Evolutionary conservation across 1,140 invertebrate genomes (phyloP).

Genomic region (Phenacoccus solenopsis): DNA sequence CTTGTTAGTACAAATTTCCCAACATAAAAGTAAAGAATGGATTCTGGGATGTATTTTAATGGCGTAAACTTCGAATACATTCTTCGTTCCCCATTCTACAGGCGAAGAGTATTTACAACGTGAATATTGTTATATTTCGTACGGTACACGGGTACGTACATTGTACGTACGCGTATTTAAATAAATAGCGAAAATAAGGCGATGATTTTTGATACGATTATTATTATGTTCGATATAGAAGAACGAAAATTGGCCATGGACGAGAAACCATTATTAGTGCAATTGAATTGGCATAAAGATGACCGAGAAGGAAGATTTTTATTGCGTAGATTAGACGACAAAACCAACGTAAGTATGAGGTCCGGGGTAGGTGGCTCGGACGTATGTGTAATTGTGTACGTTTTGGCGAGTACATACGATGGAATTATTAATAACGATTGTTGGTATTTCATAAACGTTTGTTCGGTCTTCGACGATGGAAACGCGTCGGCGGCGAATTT

Average conservation of each 20-base stretch:
- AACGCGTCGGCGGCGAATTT: too few relatives aligned
- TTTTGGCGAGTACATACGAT: too few relatives aligned
- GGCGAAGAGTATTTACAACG: background rate
- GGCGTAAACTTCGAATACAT: background rate
- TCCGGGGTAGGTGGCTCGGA: too few relatives aligned
- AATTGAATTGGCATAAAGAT: constrained; percentile 97
- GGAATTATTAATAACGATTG: too few relatives aligned
- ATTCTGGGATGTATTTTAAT: constrained; percentile 6
- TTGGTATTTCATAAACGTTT: too few relatives aligned
- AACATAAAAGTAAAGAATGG: background rate
- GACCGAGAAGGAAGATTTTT: constrained; percentile 95
- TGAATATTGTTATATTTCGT: background rate
- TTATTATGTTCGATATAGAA: constrained; percentile 50
- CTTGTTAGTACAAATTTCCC: background rate
- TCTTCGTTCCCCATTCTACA: constrained; percentile 14
- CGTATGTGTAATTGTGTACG: too few relatives aligned
- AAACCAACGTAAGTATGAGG: constrained; percentile 47
- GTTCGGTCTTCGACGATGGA: too few relatives aligned
- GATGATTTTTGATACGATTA: constrained; percentile 19
- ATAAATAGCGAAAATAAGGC: too few relatives aligned
- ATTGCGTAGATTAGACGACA: constrained; percentile 74
- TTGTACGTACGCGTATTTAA: too few relatives aligned
- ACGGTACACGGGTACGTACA: too few relatives aligned
- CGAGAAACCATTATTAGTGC: constrained; percentile 92
- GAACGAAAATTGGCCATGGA: constrained; percentile 77